phyloP scores from a whole-genome alignment of 2,888 invertebrate genomes.

The Acronicta leporina region DNA sequence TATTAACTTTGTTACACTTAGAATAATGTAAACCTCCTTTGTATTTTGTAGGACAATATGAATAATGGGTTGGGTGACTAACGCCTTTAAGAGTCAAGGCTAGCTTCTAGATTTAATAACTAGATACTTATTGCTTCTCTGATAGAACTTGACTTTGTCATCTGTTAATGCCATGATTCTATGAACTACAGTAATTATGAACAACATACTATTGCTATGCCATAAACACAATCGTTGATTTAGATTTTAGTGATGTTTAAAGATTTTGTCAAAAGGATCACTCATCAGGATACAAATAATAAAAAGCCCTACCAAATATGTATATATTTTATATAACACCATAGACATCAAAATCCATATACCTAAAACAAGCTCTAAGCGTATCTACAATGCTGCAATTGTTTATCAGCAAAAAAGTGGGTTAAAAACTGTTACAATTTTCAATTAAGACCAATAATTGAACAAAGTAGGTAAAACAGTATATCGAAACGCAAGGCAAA shows the following conservation, averaged over 20 bases:
- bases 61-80: neutral
- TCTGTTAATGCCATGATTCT: slow-evolving; percentile 9
- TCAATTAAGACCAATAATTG: slow-evolving; percentile 17
- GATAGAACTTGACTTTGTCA: slow-evolving; percentile 19
- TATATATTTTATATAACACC: no score
- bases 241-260: no score
- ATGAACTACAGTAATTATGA: neutral
- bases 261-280: no score
- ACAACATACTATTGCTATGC: no score
- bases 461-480: slow-evolving; percentile 23
- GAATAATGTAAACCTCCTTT: slow-evolving; percentile 1
- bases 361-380: no score
- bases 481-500: no score
- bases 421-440: slow-evolving; percentile 12
- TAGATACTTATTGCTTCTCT: slow-evolving; percentile 2
- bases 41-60: neutral
- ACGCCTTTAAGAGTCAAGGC: slow-evolving; percentile 22
- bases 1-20: slow-evolving; percentile 1
- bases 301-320: no score
- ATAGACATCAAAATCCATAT: no score
- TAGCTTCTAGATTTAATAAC: slow-evolving; percentile 3
- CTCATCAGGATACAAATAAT: no score
- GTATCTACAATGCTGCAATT: neutral
- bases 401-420: neutral
- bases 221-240: neutral